Base-by-base conservation (phyloP, 92 coral and sea anemone genomes). In the Zoanthus sansibaricus region DNA sequence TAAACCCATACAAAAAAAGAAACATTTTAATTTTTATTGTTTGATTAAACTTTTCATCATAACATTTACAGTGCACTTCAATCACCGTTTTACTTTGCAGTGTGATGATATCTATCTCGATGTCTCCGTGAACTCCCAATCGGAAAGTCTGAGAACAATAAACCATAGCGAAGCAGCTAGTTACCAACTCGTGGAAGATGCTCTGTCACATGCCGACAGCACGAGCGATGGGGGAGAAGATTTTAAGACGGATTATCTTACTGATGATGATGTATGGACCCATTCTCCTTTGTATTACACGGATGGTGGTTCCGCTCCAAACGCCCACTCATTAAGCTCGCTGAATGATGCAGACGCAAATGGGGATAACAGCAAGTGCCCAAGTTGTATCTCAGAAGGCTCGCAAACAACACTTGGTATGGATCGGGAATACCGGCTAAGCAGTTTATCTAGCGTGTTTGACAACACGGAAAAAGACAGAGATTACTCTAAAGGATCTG, bases 131-230 rank as follows among this genome's bases (percentile, higher is more conserved):
- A 67, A 80, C 2, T 80, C 85, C 16, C 85, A 80, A 30, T 80
- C 85, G 18, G 85, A 80, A 55, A 80, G 85, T 31, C 46, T 80
- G 30, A 58, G 85, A 80, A 80, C 85, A 18, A 30, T 80, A 42
- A 80, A 80, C 62, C 85, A 21, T 9, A 80, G 85, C 49, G 74
- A 80, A 46, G 75, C 3, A 10, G 16, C 75, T 12, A 49, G 20
- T 25, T 44, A 44, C 70, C 85, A 67, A 54, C 61, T 17, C 42
- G 42, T 37, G 47, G 85, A 80, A 6, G 15, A 13, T 9, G 9
- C 25, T 25, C 25, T 67, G 45, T 20, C 75, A 1, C 44, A 14
- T 21, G 17, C 20, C n/a, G 45, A 47, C 45, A 51, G 66, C 12
- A 8, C 55, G 0, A 80, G 85, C 70, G 85, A 47, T 4, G 64